phyloP scores from a whole-genome alignment of 1,140 invertebrate genomes.

The Drepana arcuata region DNA sequence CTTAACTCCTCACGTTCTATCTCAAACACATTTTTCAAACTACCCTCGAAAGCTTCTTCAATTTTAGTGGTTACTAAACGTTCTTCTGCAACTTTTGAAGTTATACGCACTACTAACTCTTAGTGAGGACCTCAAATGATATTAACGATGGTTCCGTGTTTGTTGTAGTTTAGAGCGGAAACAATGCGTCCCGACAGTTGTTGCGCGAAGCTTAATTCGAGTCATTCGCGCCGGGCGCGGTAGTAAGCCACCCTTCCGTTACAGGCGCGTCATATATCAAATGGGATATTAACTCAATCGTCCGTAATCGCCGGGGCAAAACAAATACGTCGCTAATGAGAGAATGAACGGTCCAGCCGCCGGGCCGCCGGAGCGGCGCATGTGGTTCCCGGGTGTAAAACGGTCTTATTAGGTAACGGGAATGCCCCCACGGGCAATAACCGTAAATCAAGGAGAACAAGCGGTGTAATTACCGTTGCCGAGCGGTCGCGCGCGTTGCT shows the following conservation, averaged over 20 bases:
- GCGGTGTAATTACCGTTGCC: constrained; percentile 66
- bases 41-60: constrained; percentile 27
- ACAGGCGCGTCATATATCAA: constrained; percentile 44
- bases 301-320: constrained; percentile 44
- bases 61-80: no score
- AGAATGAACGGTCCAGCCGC: constrained; percentile 47
- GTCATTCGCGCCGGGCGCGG: constrained; percentile 12
- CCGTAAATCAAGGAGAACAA: constrained; percentile 71
- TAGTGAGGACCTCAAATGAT: no score
- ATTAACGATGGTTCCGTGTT: no score
- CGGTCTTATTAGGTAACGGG: constrained; percentile 70
- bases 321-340: constrained; percentile 60
- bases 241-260: constrained; percentile 39
- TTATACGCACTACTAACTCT: no score
- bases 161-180: no score
- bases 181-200: no score
- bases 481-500: constrained; percentile 60
- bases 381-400: constrained; percentile 64
- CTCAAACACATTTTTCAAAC: constrained; percentile 54
- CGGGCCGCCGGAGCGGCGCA: constrained; percentile 39
- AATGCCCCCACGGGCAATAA: constrained; percentile 68
- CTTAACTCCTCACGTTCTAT: constrained; percentile 57
- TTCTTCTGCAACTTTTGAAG: no score
- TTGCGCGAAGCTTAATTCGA: constrained; percentile 10
- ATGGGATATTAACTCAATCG: constrained; percentile 55